A percentile compares a stretch with the other conserved stretches of the same genome.
Conservation (phyloP, 2,797 vertebrate genomes). For the Distichodus sexfasciatus region DNA sequence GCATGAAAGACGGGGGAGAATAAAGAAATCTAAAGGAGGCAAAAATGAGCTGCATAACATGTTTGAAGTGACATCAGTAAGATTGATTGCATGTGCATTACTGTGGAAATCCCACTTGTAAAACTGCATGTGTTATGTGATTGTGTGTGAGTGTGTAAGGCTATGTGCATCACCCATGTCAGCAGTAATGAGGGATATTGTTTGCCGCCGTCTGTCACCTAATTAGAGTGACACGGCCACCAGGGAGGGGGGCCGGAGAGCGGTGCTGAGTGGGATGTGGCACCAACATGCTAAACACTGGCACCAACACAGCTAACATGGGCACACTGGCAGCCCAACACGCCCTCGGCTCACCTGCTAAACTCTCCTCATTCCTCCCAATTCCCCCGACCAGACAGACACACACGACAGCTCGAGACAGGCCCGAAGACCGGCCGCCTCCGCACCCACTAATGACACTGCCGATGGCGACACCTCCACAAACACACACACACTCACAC, state of each 20-base stretch:
- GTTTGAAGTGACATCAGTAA: neutral
- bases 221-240: slow-evolving; percentile 61
- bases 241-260: slow-evolving; percentile 44
- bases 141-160: slow-evolving; percentile 38
- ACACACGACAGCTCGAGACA: slow-evolving; percentile 34
- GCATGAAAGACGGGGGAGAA: too few relatives aligned
- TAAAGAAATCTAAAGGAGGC: neutral
- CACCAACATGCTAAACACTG: too few relatives aligned
- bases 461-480: neutral
- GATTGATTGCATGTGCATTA: slow-evolving; percentile 4
- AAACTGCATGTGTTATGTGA: neutral
- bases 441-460: slow-evolving; percentile 36
- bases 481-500: neutral
- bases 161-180: slow-evolving; percentile 41
- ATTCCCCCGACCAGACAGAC: slow-evolving; percentile 32
- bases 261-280: slow-evolving; percentile 46
- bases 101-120: neutral
- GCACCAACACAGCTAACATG: slow-evolving; percentile 50
- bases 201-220: slow-evolving; percentile 57
- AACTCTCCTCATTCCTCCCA: slow-evolving; percentile 40
- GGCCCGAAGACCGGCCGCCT: slow-evolving; percentile 26
- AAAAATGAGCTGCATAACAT: neutral
- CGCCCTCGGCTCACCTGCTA: slow-evolving; percentile 34
- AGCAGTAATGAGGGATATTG: slow-evolving; percentile 57
- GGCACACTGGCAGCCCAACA: slow-evolving; percentile 37